Percentiles rank a stretch among this genome's conserved stretches.
phyloP scores from a whole-genome alignment of 1,140 invertebrate genomes.

The Drosophila virilis region DNA sequence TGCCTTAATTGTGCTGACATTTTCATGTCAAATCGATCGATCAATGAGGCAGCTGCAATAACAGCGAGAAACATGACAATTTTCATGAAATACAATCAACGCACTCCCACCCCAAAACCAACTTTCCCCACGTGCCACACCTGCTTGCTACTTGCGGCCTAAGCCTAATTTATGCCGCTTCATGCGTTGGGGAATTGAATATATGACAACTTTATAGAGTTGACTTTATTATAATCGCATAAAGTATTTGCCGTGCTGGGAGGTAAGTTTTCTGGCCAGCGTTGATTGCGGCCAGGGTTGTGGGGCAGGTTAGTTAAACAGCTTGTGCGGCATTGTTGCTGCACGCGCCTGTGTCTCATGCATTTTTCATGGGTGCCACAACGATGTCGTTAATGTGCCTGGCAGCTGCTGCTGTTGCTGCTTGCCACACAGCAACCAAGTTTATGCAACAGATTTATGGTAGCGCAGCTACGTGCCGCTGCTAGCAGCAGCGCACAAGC shows the following conservation, averaged over 20 bases:
- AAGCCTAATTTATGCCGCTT: slow-evolving; percentile 78
- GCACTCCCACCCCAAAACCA: neutral
- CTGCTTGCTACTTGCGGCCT: slow-evolving; percentile 12
- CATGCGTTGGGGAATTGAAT: slow-evolving; percentile 67
- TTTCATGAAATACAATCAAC: slow-evolving; percentile 12
- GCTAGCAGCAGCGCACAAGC: slow-evolving; percentile 5
- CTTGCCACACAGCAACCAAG: slow-evolving; percentile 33
- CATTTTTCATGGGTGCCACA: slow-evolving; percentile 65
- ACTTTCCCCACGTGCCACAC: neutral
- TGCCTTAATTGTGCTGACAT: slow-evolving; percentile 78
- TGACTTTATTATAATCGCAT: slow-evolving; percentile 81
- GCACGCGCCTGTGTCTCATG: slow-evolving; percentile 56
- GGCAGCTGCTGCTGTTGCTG: slow-evolving; percentile 22
- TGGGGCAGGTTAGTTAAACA: slow-evolving; percentile 6
- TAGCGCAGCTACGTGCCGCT: slow-evolving; percentile 62
- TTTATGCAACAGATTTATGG: slow-evolving; percentile 81
- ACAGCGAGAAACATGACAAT: slow-evolving; percentile 31
- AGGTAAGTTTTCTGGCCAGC: slow-evolving; percentile 6
- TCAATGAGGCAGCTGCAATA: slow-evolving; percentile 45
- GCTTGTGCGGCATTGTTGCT: slow-evolving; percentile 37
- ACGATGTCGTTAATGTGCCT: slow-evolving; percentile 61
- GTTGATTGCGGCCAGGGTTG: slow-evolving; percentile 10
- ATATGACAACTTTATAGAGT: slow-evolving; percentile 79
- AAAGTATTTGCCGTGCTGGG: slow-evolving; percentile 67
- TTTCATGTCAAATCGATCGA: slow-evolving; percentile 73